Evolutionary conservation across 1,140 invertebrate species (phyloP).

Genomic region (Charaxes varanes): DNA sequence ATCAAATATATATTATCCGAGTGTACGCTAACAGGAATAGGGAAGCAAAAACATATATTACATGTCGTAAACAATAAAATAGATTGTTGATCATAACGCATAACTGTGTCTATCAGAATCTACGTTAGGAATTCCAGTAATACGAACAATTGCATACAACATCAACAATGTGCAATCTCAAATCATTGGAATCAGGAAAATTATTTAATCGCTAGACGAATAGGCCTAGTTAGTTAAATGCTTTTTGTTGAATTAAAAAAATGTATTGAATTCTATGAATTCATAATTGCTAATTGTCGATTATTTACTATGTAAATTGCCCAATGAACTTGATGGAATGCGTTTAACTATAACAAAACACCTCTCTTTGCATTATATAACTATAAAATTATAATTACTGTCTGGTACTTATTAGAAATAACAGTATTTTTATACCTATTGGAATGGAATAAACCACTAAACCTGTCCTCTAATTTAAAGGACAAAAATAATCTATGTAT

Average conservation of each 20-base stretch:
- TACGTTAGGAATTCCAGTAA: conserved; percentile 10
- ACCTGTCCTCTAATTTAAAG: no score
- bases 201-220: conserved; percentile 6
- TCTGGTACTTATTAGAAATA: no score
- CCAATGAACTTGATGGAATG: no score
- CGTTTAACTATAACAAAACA: no score
- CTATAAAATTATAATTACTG: no score
- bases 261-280: conserved; percentile 11
- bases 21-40: neutral
- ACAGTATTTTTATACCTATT: no score
- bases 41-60: conserved; percentile 2
- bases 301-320: conserved; percentile 1
- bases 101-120: conserved; percentile 11
- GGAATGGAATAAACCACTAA: no score
- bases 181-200: conserved; percentile 20
- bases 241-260: conserved; percentile 14
- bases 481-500: no score
- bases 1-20: neutral
- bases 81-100: conserved; percentile 14
- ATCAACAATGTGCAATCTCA: conserved; percentile 1
- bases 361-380: no score
- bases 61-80: conserved; percentile 11
- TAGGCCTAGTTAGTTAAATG: conserved; percentile 8
- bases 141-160: conserved; percentile 8
- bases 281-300: conserved; percentile 8